These are phyloP conservation scores for Sisor rabdophorus DNA, from an alignment of 2,113 vertebrate species.

Conservation along the genomic window DNA sequence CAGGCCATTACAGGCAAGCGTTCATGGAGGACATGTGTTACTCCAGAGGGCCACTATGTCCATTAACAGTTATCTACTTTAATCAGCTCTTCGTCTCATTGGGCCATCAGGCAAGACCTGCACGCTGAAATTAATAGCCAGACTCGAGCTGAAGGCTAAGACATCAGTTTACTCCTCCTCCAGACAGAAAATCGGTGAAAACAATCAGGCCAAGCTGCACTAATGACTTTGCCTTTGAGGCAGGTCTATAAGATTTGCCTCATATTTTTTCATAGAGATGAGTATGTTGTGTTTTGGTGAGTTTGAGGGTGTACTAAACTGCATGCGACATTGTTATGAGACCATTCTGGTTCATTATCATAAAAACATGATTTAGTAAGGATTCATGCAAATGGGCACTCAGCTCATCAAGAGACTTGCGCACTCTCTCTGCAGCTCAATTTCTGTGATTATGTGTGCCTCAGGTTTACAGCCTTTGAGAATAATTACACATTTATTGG, in stretches of 20 bases:
- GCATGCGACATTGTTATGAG: constrained; percentile 39
- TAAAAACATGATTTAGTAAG: constrained; percentile 45
- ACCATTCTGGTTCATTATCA: constrained; percentile 46
- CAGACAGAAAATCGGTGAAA: constrained; percentile 55
- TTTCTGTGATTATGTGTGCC: constrained; percentile 44
- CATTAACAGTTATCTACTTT: constrained; percentile 53
- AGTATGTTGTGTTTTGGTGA: constrained; percentile 23
- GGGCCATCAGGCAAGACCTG: constrained; percentile 47
- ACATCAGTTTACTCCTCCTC: constrained; percentile 52
- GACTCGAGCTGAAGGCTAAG: constrained; percentile 44
- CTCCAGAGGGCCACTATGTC: constrained; percentile 48
- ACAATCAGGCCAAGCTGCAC: constrained; percentile 49
- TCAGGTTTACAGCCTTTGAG: constrained; percentile 44
- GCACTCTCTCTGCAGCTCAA: constrained; percentile 32
- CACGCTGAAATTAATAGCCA: constrained; percentile 51
- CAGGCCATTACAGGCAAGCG: constrained; percentile 47
- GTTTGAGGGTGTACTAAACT: constrained; percentile 27
- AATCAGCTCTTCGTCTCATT: constrained; percentile 47
- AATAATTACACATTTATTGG: constrained; percentile 45
- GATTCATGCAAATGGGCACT: constrained; percentile 37
- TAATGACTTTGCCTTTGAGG: constrained; percentile 52
- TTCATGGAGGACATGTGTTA: constrained; percentile 44
- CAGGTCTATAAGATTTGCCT: constrained; percentile 40
- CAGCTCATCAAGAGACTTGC: constrained; percentile 37
- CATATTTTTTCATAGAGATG: constrained; percentile 26